A percentile compares a stretch with the other conserved stretches of the same genome.
These are phyloP conservation scores for Eonycteris spelaea DNA, from an alignment of 2,113 vertebrate genomes.

Conservation along the genomic window DNA sequence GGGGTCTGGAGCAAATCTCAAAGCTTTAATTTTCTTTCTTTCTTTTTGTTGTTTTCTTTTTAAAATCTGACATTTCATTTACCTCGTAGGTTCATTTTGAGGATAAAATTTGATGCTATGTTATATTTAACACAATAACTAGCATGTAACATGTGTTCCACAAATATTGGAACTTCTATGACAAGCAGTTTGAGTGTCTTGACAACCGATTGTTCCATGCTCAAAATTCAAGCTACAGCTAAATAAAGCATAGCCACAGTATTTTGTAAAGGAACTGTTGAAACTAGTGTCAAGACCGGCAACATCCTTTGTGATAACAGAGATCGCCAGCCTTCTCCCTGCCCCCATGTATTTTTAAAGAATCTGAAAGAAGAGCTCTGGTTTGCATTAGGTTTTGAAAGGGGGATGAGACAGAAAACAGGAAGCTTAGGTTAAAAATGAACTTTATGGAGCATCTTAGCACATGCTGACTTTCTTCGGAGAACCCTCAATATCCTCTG, in stretches of 20 bases:
- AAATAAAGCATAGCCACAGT: not conserved
- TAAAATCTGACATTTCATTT: not conserved
- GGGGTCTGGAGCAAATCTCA: not conserved
- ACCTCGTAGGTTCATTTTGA: not conserved
- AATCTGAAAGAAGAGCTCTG: slow-evolving; percentile 24
- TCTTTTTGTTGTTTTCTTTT: too few species aligned
- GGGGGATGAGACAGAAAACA: not conserved
- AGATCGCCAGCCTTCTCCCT: not conserved
- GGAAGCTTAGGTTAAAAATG: slow-evolving; percentile 13
- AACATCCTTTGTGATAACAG: slow-evolving; percentile 30
- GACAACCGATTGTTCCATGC: not conserved
- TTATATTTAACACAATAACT: not conserved
- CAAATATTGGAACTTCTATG: not conserved
- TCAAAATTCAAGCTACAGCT: not conserved
- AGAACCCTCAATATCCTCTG: not conserved
- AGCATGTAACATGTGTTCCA: not conserved
- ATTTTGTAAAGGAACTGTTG: slow-evolving; percentile 49
- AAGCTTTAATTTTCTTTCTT: not conserved
- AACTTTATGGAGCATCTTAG: not conserved
- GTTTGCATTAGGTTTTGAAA: slow-evolving; percentile 36
- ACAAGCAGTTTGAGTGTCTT: not conserved
- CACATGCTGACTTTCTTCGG: not conserved
- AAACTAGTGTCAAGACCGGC: not conserved
- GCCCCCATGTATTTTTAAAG: not conserved
- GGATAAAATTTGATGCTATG: not conserved